A percentile compares a stretch with the other conserved stretches of the same genome.
phyloP scores from a whole-genome alignment of 2,113 vertebrate genomes.

The Cryptotis parvus region DNA sequence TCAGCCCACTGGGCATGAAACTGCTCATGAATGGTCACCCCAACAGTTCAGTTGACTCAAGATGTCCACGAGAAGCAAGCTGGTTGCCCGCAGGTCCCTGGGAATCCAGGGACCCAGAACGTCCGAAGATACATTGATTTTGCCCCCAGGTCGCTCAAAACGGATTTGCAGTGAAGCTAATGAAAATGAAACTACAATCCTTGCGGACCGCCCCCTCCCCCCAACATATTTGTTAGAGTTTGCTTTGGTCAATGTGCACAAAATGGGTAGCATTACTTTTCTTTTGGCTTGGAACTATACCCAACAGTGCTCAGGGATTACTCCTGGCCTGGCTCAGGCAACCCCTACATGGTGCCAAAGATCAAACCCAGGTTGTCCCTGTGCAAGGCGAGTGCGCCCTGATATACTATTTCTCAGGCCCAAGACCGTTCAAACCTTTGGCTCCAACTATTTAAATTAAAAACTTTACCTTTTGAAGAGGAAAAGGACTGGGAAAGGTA shows the following conservation, averaged over 20 bases:
- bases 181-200: not conserved
- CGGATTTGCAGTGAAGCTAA: not conserved
- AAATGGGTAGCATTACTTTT: not conserved
- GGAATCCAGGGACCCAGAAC: not conserved
- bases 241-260: not conserved
- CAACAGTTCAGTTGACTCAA: too few relatives aligned
- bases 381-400: too few relatives aligned
- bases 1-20: too few relatives aligned
- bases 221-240: not conserved
- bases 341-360: too few relatives aligned
- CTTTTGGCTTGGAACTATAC: too few relatives aligned
- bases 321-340: too few relatives aligned
- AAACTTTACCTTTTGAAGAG: conserved; percentile 14
- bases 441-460: not conserved
- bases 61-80: too few relatives aligned
- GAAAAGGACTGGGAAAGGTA: not conserved
- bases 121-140: not conserved
- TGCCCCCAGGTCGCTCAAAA: not conserved
- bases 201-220: not conserved
- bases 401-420: not conserved
- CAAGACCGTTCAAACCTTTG: not conserved
- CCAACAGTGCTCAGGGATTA: too few relatives aligned
- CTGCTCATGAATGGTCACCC: too few relatives aligned
- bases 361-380: too few relatives aligned
- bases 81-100: not conserved